Evolutionary conservation across 1,140 invertebrate genomes (phyloP).

Genomic region (Cherax destructor): DNA sequence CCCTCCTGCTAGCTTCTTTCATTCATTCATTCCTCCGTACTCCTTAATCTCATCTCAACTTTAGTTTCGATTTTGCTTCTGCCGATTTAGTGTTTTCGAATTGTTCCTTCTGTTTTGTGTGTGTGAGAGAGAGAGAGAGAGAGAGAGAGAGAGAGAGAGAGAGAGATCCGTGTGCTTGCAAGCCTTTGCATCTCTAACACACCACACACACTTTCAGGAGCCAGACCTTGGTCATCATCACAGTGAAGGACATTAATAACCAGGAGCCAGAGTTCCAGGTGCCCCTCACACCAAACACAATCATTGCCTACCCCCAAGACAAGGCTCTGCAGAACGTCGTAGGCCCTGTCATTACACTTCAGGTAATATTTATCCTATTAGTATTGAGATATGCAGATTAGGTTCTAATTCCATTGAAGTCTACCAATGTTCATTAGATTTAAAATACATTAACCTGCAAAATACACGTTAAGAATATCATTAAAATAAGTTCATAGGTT

Average conservation of each 20-base stretch:
- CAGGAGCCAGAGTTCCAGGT: conserved; percentile 27
- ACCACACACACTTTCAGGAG: conserved; percentile 23
- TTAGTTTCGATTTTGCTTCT: no score
- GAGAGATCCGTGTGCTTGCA: neutral
- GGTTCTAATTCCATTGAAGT: no score
- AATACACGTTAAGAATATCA: no score
- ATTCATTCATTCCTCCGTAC: no score
- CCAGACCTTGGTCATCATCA: conserved; percentile 43
- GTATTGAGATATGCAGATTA: no score
- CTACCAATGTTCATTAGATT: no score
- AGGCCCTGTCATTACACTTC: conserved; percentile 54
- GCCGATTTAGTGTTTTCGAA: no score
- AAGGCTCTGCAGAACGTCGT: conserved; percentile 47
- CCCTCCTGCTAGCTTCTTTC: no score
- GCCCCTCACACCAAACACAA: neutral
- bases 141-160: neutral
- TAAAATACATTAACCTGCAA: no score
- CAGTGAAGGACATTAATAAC: conserved; percentile 44
- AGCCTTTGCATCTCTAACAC: neutral
- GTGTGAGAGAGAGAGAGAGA: neutral
- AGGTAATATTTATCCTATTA: neutral
- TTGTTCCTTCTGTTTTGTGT: no score
- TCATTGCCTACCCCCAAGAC: conserved; percentile 55
- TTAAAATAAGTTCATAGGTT: no score
- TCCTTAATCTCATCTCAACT: no score